phyloP scores from a whole-genome alignment of 1,140 invertebrate genomes.

The Rhopalosiphum maidis region DNA sequence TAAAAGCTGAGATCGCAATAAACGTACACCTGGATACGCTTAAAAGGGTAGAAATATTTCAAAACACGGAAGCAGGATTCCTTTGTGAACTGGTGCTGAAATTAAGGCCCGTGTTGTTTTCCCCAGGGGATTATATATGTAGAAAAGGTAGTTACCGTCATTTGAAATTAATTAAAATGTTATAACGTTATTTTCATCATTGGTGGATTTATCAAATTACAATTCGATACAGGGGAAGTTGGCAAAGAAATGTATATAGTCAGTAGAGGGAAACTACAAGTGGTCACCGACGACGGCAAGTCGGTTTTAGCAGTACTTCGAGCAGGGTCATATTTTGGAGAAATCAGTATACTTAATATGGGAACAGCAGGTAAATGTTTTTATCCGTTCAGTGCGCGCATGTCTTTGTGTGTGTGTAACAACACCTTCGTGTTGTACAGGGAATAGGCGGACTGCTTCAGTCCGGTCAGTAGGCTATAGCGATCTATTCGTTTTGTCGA shows the following conservation, averaged over 20 bases:
- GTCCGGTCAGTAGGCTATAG: conserved; percentile 98
- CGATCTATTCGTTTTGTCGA: conserved; percentile 97
- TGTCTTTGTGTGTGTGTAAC: neutral
- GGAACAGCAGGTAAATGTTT: conserved; percentile 91
- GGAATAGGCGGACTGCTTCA: conserved; percentile 94
- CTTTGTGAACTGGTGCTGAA: conserved; percentile 95
- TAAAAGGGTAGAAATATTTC: conserved; percentile 98
- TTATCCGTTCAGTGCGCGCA: neutral
- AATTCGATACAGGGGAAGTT: conserved; percentile 81
- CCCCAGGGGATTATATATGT: conserved; percentile 98
- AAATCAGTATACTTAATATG: conserved; percentile 99
- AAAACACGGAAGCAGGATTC: conserved; percentile 98
- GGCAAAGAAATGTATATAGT: conserved; percentile 99
- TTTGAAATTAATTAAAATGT: neutral
- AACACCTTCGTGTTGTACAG: conserved; percentile 65
- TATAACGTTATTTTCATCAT: neutral
- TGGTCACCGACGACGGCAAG: conserved; percentile 96
- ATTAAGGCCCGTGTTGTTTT: conserved; percentile 93
- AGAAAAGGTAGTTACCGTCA: conserved; percentile 83
- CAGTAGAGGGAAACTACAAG: conserved; percentile 93
- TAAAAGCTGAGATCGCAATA: conserved; percentile 98
- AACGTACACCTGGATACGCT: conserved; percentile 98
- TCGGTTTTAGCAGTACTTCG: conserved; percentile 95
- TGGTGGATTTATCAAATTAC: neutral
- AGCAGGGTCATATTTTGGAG: conserved; percentile 98